Evolutionary conservation across 1,140 invertebrate genomes (phyloP).

Genomic region (Bombus ignitus): DNA sequence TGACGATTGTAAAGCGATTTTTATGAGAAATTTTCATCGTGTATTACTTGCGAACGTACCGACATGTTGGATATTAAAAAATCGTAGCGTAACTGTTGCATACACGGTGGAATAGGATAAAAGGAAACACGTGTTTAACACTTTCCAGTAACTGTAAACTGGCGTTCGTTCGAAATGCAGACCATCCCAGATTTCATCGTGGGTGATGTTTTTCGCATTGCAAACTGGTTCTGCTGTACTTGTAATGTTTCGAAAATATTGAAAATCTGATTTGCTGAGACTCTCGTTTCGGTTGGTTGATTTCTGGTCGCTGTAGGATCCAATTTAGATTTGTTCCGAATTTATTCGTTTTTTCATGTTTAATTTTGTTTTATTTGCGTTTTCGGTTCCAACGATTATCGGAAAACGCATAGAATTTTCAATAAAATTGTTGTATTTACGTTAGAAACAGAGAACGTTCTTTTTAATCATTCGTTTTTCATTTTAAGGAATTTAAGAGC

Average conservation of each 20-base stretch:
- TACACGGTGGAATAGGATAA: neutral
- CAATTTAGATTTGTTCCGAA: neutral
- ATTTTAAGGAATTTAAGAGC: neutral
- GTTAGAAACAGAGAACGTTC: too few relatives aligned
- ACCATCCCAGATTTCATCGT: too few relatives aligned
- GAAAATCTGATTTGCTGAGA: neutral
- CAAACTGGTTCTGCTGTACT: neutral
- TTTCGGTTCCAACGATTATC: neutral
- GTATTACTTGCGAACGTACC: neutral
- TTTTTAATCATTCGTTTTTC: neutral
- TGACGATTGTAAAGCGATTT: neutral
- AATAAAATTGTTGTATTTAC: too few relatives aligned
- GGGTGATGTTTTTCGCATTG: neutral
- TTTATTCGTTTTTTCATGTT: neutral
- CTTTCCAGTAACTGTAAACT: neutral
- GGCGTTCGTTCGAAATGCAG: neutral
- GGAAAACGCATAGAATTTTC: too few relatives aligned
- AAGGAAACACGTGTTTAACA: constrained; percentile 16
- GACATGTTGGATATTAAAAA: neutral
- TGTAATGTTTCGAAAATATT: constrained; percentile 3
- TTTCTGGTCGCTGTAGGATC: neutral
- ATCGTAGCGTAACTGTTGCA: neutral
- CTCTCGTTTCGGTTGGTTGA: neutral
- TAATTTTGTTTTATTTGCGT: neutral
- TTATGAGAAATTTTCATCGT: neutral